Evolutionary conservation across 2,113 vertebrate species (phyloP).

Genomic region (Chaetodon auriga): DNA sequence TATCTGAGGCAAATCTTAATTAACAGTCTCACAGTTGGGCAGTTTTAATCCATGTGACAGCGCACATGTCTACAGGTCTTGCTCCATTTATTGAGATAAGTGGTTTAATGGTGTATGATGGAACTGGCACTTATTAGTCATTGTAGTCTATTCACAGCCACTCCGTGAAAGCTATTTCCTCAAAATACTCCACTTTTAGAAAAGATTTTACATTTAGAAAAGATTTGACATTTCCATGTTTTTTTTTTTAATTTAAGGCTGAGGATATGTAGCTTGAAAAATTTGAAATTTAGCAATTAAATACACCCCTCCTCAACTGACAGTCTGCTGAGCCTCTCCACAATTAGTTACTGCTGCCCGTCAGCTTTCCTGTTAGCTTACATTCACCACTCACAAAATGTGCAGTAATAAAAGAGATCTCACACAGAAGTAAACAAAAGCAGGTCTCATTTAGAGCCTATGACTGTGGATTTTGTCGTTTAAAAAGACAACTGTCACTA

Average conservation of each 20-base stretch:
- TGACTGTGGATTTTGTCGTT: background rate
- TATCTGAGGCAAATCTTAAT: constrained; percentile 75
- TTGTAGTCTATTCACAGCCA: background rate
- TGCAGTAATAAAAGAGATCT: background rate
- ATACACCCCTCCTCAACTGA: too few relatives aligned
- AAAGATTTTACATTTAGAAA: background rate
- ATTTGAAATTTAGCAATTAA: background rate
- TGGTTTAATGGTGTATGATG: constrained; percentile 36
- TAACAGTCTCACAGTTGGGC: constrained; percentile 55
- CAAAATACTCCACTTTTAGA: background rate
- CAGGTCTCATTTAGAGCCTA: background rate
- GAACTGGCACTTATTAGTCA: constrained; percentile 17
- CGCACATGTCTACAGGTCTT: constrained; percentile 28
- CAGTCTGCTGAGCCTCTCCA: background rate
- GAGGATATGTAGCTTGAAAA: background rate
- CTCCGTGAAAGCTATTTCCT: constrained; percentile 8
- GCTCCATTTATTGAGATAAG: constrained; percentile 41
- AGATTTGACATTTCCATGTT: background rate
- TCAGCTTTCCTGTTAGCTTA: background rate
- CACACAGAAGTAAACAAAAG: background rate
- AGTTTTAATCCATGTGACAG: constrained; percentile 48
- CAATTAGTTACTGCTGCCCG: background rate
- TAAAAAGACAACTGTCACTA: background rate
- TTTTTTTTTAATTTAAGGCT: background rate
- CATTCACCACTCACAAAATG: background rate